These are phyloP conservation scores for Alligator sinensis DNA, from an alignment of 2,113 vertebrate genomes.

Conservation along the genomic window DNA sequence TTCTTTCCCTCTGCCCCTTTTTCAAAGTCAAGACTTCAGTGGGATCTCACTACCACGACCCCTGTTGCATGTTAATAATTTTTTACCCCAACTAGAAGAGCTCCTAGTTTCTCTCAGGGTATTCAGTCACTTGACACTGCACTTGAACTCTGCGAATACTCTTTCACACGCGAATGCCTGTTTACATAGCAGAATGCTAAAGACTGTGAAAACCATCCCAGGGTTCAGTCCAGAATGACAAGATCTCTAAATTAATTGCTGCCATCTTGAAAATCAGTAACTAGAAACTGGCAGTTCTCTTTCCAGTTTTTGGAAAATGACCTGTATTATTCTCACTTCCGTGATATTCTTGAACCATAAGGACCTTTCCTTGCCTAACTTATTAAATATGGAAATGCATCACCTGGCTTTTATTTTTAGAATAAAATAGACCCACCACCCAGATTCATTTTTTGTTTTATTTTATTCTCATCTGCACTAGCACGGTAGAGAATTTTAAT, in stretches of 20 bases:
- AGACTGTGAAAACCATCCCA: not conserved
- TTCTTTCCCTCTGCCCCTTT: constrained; percentile 35
- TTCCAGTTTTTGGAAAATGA: not conserved
- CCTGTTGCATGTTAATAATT: not conserved
- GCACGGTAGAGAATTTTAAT: not conserved
- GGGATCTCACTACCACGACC: not conserved
- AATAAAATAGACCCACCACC: not conserved
- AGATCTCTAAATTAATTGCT: not conserved
- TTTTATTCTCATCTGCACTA: not conserved
- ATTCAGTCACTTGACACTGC: not conserved
- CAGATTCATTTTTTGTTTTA: not conserved
- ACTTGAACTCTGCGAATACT: not conserved
- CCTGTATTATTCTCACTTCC: not conserved
- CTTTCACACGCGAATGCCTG: not conserved
- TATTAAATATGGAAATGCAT: not conserved
- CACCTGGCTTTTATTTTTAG: not conserved
- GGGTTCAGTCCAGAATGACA: not conserved
- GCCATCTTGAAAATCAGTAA: not conserved
- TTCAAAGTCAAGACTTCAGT: constrained; percentile 20
- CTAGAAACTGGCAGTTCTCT: not conserved
- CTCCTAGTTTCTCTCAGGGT: not conserved
- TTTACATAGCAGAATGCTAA: not conserved
- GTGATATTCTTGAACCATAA: not conserved
- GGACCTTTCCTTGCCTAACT: not conserved
- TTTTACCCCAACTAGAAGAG: not conserved